Percentiles rank a stretch among this genome's conserved stretches.
These are phyloP conservation scores for Penaeus monodon DNA, from an alignment of 2,888 invertebrate species.

Conservation along the genomic window DNA sequence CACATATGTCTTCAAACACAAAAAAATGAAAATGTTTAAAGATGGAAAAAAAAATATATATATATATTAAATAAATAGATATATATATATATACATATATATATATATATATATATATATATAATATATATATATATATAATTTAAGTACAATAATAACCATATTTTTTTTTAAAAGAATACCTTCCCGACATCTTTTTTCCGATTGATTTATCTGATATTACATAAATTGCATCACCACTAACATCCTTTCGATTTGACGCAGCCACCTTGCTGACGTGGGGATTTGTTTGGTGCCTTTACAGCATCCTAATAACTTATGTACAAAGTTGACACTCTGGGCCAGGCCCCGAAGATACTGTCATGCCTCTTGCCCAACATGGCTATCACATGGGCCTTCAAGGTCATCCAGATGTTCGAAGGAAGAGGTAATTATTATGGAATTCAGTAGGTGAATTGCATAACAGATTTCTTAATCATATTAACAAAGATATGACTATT, in stretches of 20 bases:
- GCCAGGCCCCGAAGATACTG: conserved; percentile 48
- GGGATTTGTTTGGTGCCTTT: conserved; percentile 68
- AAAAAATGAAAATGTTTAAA: too few species aligned
- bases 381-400: conserved; percentile 61
- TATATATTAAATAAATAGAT: too few species aligned
- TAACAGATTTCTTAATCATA: too few species aligned
- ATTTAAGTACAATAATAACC: too few species aligned
- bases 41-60: too few species aligned
- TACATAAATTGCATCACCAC: too few species aligned
- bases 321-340: conserved; percentile 44
- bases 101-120: too few species aligned
- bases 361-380: conserved; percentile 63
- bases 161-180: not conserved
- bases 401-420: conserved; percentile 65
- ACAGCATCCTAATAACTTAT: conserved; percentile 66
- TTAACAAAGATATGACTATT: too few species aligned
- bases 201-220: not conserved
- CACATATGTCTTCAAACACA: too few species aligned
- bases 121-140: too few species aligned
- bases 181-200: not conserved
- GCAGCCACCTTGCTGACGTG: conserved; percentile 68
- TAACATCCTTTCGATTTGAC: not conserved
- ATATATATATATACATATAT: too few species aligned
- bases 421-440: conserved; percentile 65
- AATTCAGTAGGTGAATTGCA: not conserved